Evolutionary conservation across 2,797 vertebrate species (phyloP), one percentile per base, ranked within the genome.

Genomic region (Poecile montanus): DNA sequence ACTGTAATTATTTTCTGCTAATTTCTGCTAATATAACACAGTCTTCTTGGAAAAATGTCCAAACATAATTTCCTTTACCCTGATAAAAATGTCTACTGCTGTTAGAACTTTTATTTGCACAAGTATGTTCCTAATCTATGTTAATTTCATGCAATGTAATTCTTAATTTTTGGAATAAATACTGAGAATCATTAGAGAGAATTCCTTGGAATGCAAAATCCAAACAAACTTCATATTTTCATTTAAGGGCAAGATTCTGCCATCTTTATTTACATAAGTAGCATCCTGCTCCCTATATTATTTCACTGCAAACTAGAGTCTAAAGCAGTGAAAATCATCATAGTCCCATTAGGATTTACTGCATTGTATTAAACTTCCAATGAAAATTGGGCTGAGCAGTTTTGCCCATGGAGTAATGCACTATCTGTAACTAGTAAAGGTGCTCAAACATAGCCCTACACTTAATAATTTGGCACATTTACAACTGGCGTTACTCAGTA

Each of bases 101-200:
- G 88, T 90, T 91, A 80, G 61, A 93, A 94, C 60, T 95, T 93
- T 93, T 95, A 89, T 93, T 96, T 96, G 94, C 88, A 94, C 91
- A 96, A 96, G 82, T 96, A 92, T 90, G 78, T 95, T 93, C 94
- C 95, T 97, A 96, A 88, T 96, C 95, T 98, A 97, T 78, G 80
- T 91, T 91, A 89, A 95, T 91, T 80, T 89, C 98, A 98, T 98
- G 98, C 97, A 98, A 73, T 88, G 65, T 86, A 95, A 85, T 81
- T 92, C 75, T 23, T 97, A 91, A 72, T 67, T 93, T 97, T 96
- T 91, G 48, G 74, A 97, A 87, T 84, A 96, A 94, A 91, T 94
- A 95, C 68, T 94, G 83, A 97, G 77, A 94, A 88, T 97, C 76
- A 79, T 92, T 79, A 50, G 58, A 96, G 83, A 95, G 81, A 91